Evolutionary conservation across 2,888 invertebrate species (phyloP).

Genomic region (Microctonus brassicae): DNA sequence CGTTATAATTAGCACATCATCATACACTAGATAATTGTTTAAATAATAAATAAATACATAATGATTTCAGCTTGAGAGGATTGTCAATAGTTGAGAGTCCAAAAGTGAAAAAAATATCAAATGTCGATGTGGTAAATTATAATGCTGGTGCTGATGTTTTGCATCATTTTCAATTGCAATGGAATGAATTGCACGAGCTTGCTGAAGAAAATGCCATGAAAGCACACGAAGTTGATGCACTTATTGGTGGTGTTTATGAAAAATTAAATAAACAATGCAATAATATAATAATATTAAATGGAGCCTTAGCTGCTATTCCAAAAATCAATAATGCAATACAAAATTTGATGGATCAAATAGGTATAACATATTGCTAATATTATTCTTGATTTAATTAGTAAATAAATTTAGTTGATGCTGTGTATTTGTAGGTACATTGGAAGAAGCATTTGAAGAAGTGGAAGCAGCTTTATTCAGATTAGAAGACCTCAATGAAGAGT

Average conservation of each 20-base stretch:
- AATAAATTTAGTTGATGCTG: background rate
- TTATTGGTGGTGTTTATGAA: slow-evolving; percentile 62
- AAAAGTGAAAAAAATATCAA: slow-evolving; percentile 52
- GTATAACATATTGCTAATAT: slow-evolving; percentile 50
- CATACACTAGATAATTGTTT: slow-evolving; percentile 23
- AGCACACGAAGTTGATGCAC: slow-evolving; percentile 73
- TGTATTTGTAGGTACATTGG: slow-evolving; percentile 68
- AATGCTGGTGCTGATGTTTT: slow-evolving; percentile 80
- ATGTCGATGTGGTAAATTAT: slow-evolving; percentile 67
- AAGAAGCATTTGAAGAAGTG: slow-evolving; percentile 74
- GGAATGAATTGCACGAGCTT: slow-evolving; percentile 79
- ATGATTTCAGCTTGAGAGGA: slow-evolving; percentile 60
- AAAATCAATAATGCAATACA: slow-evolving; percentile 70
- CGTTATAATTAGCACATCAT: background rate
- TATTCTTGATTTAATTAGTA: no score
- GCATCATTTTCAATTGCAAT: slow-evolving; percentile 79
- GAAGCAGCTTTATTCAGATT: slow-evolving; percentile 77
- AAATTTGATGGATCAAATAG: slow-evolving; percentile 70
- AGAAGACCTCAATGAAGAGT: slow-evolving; percentile 79
- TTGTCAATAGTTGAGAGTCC: slow-evolving; percentile 56
- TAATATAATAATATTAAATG: slow-evolving; percentile 65
- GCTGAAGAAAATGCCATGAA: slow-evolving; percentile 76
- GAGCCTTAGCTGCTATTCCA: slow-evolving; percentile 69
- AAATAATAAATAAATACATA: no score
- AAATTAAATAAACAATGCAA: slow-evolving; percentile 69